Percentiles rank a stretch among this genome's conserved stretches.
Evolutionary conservation across 1,140 invertebrate species (phyloP).

Genomic region (Leptinotarsa texana): DNA sequence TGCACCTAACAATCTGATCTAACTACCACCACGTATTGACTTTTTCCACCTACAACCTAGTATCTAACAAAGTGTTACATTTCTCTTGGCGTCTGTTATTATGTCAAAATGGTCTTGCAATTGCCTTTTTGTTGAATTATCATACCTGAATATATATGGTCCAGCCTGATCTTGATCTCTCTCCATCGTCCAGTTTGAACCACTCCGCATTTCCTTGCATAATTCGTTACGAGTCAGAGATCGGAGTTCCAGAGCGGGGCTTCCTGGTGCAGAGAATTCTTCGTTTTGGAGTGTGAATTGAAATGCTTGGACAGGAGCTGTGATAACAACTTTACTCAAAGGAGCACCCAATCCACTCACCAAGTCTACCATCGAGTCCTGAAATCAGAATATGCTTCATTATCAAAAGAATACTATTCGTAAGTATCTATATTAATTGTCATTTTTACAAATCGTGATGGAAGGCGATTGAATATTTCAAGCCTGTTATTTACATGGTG

Average conservation of each 20-base stretch:
- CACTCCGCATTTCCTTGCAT: constrained; percentile 64
- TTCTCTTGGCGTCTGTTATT: too few relatives aligned
- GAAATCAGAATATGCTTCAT: neutral
- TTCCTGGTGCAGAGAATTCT: constrained; percentile 70
- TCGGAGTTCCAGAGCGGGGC: constrained; percentile 61
- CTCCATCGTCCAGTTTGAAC: constrained; percentile 72
- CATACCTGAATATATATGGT: constrained; percentile 71
- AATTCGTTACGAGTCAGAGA: constrained; percentile 64
- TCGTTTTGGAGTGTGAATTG: constrained; percentile 68
- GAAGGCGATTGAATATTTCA: too few relatives aligned
- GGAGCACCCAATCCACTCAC: constrained; percentile 71
- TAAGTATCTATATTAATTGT: too few relatives aligned
- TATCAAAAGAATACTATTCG: too few relatives aligned
- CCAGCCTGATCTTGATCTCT: constrained; percentile 79
- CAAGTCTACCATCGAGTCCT: constrained; percentile 79
- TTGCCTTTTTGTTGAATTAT: too few relatives aligned
- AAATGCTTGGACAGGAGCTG: constrained; percentile 69
- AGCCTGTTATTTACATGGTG: too few relatives aligned
- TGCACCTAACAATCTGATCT: too few relatives aligned
- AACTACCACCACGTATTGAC: too few relatives aligned
- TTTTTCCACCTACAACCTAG: too few relatives aligned
- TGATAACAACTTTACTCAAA: constrained; percentile 69
- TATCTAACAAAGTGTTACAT: too few relatives aligned
- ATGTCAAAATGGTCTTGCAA: too few relatives aligned
- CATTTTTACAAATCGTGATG: too few relatives aligned